A percentile compares a stretch with the other conserved stretches of the same genome.
Conservation (phyloP, 2,113 vertebrate species). For the Galeopterus variegatus region DNA sequence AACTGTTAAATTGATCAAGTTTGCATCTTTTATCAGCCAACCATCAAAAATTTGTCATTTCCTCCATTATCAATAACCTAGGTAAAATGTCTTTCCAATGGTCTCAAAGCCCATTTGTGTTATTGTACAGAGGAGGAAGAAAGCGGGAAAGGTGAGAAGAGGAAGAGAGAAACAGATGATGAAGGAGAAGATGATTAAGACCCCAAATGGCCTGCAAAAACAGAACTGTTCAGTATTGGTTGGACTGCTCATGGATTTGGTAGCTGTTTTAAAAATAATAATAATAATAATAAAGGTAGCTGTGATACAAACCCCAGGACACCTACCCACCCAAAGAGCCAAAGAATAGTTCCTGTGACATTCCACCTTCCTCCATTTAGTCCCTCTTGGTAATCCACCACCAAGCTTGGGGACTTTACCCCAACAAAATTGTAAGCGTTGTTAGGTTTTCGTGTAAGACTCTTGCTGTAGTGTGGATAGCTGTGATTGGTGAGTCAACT, state of each 20-base stretch:
- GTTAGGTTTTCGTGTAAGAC: constrained; percentile 91
- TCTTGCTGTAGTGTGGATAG: constrained; percentile 93
- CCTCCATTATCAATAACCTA: neutral
- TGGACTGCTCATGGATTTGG: constrained; percentile 91
- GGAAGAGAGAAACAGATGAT: constrained; percentile 95
- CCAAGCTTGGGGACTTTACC: constrained; percentile 85
- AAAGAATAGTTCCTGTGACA: constrained; percentile 94
- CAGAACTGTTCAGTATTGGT: constrained; percentile 93
- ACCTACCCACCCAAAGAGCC: constrained; percentile 89
- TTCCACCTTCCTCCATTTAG: constrained; percentile 92
- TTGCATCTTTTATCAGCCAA: neutral
- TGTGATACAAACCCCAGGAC: constrained; percentile 86
- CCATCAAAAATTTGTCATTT: neutral
- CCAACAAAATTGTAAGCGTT: constrained; percentile 94
- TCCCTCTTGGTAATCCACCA: constrained; percentile 90
- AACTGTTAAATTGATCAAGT: neutral
- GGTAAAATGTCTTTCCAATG: neutral
- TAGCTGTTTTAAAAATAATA: constrained; percentile 80
- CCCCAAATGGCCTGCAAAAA: constrained; percentile 78
- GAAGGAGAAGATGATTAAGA: constrained; percentile 94
- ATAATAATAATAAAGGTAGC: constrained; percentile 80
- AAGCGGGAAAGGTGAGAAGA: constrained; percentile 93
- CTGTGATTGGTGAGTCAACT: constrained; percentile 91
- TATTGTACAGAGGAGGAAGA: constrained; percentile 88
- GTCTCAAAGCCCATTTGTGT: constrained; percentile 64